A percentile compares a stretch with the other conserved stretches of the same genome.
Evolutionary conservation across 2,888 invertebrate genomes (phyloP).

Genomic region (Lasioglossum vierecki): DNA sequence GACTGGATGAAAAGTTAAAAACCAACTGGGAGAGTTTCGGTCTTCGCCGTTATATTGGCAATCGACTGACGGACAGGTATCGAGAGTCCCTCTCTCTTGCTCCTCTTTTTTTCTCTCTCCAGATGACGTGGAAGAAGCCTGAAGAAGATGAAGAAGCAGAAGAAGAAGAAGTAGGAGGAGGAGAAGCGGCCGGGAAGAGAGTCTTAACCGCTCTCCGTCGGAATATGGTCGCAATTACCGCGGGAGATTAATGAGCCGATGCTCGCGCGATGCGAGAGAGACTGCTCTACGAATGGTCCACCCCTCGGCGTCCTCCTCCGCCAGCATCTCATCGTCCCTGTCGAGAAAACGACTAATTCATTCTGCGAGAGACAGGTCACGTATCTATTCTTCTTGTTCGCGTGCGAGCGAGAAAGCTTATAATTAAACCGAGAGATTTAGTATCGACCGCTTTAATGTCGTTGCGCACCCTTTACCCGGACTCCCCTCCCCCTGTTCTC

Average conservation of each 20-base stretch:
- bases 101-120: conserved; percentile 40
- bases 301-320: conserved; percentile 54
- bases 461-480: conserved; percentile 60
- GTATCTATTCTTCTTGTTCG: conserved; percentile 72
- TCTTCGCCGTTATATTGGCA: conserved; percentile 69
- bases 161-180: conserved; percentile 55
- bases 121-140: conserved; percentile 66
- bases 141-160: conserved; percentile 63
- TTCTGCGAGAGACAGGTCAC: conserved; percentile 70
- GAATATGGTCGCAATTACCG: conserved; percentile 81
- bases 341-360: conserved; percentile 73
- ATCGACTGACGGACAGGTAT: conserved; percentile 73
- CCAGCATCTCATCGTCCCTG: conserved; percentile 66
- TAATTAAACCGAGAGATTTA: conserved; percentile 71
- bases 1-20: conserved; percentile 63
- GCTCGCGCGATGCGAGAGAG: conserved; percentile 75
- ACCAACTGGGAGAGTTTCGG: conserved; percentile 43
- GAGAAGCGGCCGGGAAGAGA: conserved; percentile 64
- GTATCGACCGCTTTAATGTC: conserved; percentile 67
- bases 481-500: not conserved
- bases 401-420: conserved; percentile 67
- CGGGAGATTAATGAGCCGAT: conserved; percentile 81
- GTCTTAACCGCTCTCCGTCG: conserved; percentile 75
- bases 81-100: conserved; percentile 49
- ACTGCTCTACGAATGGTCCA: conserved; percentile 73